Percentiles rank a stretch among this genome's conserved stretches.
These are phyloP conservation scores for Rhingia rostrata DNA, from an alignment of 2,888 invertebrate species.

Conservation along the genomic window DNA sequence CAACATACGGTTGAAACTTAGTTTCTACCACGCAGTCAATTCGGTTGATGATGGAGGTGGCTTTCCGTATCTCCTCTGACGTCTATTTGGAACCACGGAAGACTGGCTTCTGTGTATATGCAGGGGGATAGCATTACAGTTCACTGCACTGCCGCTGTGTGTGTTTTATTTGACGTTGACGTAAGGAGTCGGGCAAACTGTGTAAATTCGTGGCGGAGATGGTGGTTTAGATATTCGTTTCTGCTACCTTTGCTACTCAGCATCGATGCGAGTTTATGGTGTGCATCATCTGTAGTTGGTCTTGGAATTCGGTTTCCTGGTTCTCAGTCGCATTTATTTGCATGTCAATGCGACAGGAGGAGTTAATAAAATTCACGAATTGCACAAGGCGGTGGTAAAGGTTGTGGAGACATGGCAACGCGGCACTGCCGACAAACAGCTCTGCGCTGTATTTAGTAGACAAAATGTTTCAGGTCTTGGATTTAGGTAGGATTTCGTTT, in stretches of 20 bases:
- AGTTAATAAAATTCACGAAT: constrained; percentile 8
- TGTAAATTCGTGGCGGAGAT: constrained; percentile 32
- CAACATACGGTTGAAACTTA: not conserved
- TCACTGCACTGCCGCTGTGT: constrained; percentile 46
- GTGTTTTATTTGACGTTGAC: constrained; percentile 23
- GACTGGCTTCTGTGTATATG: not conserved
- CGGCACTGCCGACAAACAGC: not conserved
- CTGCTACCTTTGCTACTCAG: constrained; percentile 24
- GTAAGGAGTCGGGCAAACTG: not conserved
- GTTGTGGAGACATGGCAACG: not conserved
- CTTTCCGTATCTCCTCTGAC: not conserved
- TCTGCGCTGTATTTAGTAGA: constrained; percentile 21
- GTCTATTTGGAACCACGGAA: not conserved
- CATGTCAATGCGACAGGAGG: constrained; percentile 53
- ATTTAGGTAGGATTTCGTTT: not conserved
- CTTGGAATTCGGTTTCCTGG: not conserved
- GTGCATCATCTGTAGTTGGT: constrained; percentile 9
- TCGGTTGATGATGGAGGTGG: not conserved
- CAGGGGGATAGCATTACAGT: constrained; percentile 21
- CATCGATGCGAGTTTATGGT: constrained; percentile 1
- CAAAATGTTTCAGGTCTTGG: constrained; percentile 38
- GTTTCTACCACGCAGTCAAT: not conserved
- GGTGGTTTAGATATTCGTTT: constrained; percentile 47
- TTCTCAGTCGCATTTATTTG: constrained; percentile 35
- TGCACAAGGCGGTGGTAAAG: constrained; percentile 14